Evolutionary conservation across 2,888 invertebrate species (phyloP), one percentile per base, ranked within the genome.

Genomic region (Stegana nigrithorax): DNA sequence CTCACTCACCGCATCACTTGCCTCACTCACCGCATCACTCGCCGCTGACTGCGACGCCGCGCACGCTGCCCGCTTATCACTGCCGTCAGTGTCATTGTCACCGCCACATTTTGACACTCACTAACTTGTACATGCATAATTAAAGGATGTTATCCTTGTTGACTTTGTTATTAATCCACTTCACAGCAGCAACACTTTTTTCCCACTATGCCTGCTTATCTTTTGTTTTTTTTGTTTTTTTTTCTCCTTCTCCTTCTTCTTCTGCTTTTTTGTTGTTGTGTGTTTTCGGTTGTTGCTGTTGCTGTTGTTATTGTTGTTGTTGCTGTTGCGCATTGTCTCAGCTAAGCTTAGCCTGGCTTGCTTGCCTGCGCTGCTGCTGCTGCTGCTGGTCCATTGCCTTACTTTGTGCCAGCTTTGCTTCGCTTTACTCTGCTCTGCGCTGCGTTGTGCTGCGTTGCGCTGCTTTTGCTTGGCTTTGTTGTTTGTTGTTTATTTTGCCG

Each of bases 81-180:
- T 25, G 26, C 26, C 17, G 5, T n/a, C 42, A n/a, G 45, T 21
- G 6, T 32, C 32, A 17, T n/a, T 32, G 42, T 23, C n/a, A n/a
- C n/a, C 67, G 63, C 65, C 61, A 63, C 67, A 66, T 66, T 67
- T 12, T 44, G 17, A 32, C 55, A 21, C 19, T n/a, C 53, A 53
- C 67, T 72, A 69, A 69, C 71, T 68, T 73, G 67, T 72, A 73
- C 72, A 73, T 73, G 74, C 74, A 73, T 72, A 72, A 73, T 73
- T 74, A 73, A 73, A 69, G 71, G 69, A 70, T 74, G 74, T 71
- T 74, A 71, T 74, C 73, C 73, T 74, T 74, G 72, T 74, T 73
- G 72, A 70, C 68, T 73, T 74, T 73, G 75, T 69, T 74, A 72
- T 71, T 73, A 73, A 73, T 74, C 73, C 71, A 69, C 74, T 67